These are phyloP conservation scores for Abrostola tripartita DNA, from an alignment of 2,888 invertebrate species.

Conservation along the genomic window DNA sequence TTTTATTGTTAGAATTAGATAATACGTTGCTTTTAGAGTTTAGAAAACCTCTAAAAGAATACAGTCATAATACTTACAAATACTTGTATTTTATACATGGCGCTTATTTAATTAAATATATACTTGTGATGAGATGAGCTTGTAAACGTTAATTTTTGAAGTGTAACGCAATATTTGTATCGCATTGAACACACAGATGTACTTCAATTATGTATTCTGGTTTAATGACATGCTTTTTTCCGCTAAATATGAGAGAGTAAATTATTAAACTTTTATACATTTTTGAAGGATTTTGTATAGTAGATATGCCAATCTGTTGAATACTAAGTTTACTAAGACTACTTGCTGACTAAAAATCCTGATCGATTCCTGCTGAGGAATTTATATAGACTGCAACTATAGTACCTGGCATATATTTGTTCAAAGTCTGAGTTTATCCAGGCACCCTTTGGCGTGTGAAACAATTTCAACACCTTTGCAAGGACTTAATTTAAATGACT, in stretches of 20 bases:
- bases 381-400: too few species aligned
- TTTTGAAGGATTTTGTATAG: neutral
- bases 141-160: slow-evolving; percentile 43
- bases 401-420: too few species aligned
- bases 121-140: slow-evolving; percentile 52
- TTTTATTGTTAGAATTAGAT: slow-evolving; percentile 74
- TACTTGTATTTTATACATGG: slow-evolving; percentile 52
- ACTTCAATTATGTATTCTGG: neutral
- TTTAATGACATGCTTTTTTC: neutral
- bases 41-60: slow-evolving; percentile 58
- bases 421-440: too few species aligned
- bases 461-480: too few species aligned
- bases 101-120: slow-evolving; percentile 52
- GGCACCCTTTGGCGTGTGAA: too few species aligned
- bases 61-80: slow-evolving; percentile 54
- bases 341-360: neutral
- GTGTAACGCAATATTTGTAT: neutral
- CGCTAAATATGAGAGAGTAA: neutral
- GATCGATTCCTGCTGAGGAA: neutral
- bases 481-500: too few species aligned
- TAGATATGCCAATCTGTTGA: neutral
- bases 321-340: neutral
- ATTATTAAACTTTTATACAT: neutral
- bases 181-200: neutral
- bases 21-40: slow-evolving; percentile 68